These are phyloP conservation scores for Microctonus aethiopoides DNA, from an alignment of 2,888 invertebrate genomes.

Conservation along the genomic window DNA sequence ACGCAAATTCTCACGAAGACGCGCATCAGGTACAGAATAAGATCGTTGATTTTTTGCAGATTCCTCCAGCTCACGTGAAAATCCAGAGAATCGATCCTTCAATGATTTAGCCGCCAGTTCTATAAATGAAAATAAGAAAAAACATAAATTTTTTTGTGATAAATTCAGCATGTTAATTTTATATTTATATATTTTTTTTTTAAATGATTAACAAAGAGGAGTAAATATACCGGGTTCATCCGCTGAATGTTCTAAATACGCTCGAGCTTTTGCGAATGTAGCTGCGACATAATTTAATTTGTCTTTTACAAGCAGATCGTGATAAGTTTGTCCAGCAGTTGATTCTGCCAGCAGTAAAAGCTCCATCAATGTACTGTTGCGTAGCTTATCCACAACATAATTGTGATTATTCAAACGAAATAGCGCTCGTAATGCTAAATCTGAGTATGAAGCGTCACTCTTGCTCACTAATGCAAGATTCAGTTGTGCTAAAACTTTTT, in stretches of 20 bases:
- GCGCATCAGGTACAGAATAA: slow-evolving; percentile 93
- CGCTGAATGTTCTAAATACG: slow-evolving; percentile 56
- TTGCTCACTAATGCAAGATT: slow-evolving; percentile 90
- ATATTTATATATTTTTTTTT: background rate
- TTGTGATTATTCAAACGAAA: slow-evolving; percentile 95
- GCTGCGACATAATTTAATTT: slow-evolving; percentile 60
- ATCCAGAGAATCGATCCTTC: slow-evolving; percentile 71
- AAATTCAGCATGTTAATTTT: background rate
- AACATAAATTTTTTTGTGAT: too few relatives aligned
- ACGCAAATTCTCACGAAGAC: slow-evolving; percentile 87
- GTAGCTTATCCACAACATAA: slow-evolving; percentile 92
- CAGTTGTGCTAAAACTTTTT: slow-evolving; percentile 89
- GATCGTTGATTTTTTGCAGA: slow-evolving; percentile 84
- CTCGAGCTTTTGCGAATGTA: slow-evolving; percentile 59
- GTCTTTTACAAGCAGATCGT: slow-evolving; percentile 72
- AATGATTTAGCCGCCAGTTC: slow-evolving; percentile 66
- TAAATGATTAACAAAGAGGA: too few relatives aligned
- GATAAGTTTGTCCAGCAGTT: slow-evolving; percentile 86
- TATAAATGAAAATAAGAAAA: slow-evolving; percentile 61
- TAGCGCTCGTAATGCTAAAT: slow-evolving; percentile 85
- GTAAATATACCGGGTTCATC: slow-evolving; percentile 58
- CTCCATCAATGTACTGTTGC: slow-evolving; percentile 85
- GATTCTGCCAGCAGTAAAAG: slow-evolving; percentile 85
- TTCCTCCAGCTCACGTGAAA: slow-evolving; percentile 97
- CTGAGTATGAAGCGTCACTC: slow-evolving; percentile 87